Evolutionary conservation across 2,888 invertebrate species (phyloP).

Genomic region (Ochlodes sylvanus): DNA sequence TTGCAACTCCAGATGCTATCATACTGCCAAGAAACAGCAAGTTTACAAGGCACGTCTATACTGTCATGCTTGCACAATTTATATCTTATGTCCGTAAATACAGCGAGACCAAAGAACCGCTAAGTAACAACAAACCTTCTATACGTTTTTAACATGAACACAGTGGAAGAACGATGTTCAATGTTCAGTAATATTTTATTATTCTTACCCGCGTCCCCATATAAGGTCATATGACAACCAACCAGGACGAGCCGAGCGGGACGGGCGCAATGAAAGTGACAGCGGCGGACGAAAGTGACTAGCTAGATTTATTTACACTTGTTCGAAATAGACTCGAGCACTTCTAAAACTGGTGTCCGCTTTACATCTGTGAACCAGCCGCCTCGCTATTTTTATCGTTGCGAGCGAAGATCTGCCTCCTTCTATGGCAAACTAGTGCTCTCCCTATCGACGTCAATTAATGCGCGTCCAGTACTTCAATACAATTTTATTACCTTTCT

Average conservation of each 20-base stretch:
- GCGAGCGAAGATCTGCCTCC: constrained; percentile 71
- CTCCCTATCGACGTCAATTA: constrained; percentile 64
- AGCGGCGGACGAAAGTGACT: constrained; percentile 75
- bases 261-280: constrained; percentile 75
- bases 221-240: constrained; percentile 28
- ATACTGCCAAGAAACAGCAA: too few species aligned
- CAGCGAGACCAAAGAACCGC: background rate
- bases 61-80: background rate
- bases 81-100: background rate
- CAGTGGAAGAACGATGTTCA: too few species aligned
- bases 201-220: constrained; percentile 21
- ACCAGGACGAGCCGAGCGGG: constrained; percentile 54
- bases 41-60: too few species aligned
- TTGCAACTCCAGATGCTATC: too few species aligned
- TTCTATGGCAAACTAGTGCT: constrained; percentile 71
- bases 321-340: constrained; percentile 77
- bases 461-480: constrained; percentile 63
- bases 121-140: constrained; percentile 1
- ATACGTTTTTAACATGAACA: background rate
- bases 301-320: constrained; percentile 81
- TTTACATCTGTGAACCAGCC: constrained; percentile 69
- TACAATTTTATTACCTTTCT: constrained; percentile 68
- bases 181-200: constrained; percentile 18
- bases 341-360: constrained; percentile 80
- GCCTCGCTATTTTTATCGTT: constrained; percentile 76